A percentile compares a stretch with the other conserved stretches of the same genome.
These are phyloP conservation scores for Scelioninae gen. 2 DNA, from an alignment of 2,888 invertebrate species.

Conservation along the genomic window DNA sequence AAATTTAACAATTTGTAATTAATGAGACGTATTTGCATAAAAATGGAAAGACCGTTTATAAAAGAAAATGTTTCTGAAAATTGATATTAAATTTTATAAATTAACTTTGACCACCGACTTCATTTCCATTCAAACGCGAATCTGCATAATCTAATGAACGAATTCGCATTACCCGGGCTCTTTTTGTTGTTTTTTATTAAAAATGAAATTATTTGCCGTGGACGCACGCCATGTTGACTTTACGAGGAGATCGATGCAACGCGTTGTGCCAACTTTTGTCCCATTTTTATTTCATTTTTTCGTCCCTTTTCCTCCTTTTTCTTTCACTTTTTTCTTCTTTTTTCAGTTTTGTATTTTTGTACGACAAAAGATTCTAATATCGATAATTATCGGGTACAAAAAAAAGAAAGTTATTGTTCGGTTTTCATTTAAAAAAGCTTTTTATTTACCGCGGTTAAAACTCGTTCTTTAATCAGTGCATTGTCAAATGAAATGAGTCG, in stretches of 20 bases:
- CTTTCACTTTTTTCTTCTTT: conserved; percentile 8
- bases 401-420: conserved; percentile 26
- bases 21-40: conserved; percentile 44
- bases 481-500: conserved; percentile 3
- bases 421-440: conserved; percentile 21
- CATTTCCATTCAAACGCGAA: conserved; percentile 42
- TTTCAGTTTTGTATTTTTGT: conserved; percentile 5
- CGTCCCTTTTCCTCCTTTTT: background rate
- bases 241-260: conserved; percentile 15
- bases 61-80: conserved; percentile 48
- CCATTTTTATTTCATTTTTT: conserved; percentile 20
- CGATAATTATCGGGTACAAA: conserved; percentile 33
- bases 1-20: conserved; percentile 54
- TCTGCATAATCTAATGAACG: conserved; percentile 54
- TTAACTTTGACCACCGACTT: conserved; percentile 47
- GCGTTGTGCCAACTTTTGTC: conserved; percentile 30
- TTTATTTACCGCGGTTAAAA: conserved; percentile 16
- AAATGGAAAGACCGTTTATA: conserved; percentile 42
- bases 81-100: conserved; percentile 54
- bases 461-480: background rate
- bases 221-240: conserved; percentile 18
- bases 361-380: conserved; percentile 26
- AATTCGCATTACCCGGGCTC: conserved; percentile 37
- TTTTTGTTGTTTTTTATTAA: conserved; percentile 35
- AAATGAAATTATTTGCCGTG: conserved; percentile 38